These are phyloP conservation scores for Nesogale talazaci DNA, from an alignment of 2,113 vertebrate genomes.

Conservation along the genomic window DNA sequence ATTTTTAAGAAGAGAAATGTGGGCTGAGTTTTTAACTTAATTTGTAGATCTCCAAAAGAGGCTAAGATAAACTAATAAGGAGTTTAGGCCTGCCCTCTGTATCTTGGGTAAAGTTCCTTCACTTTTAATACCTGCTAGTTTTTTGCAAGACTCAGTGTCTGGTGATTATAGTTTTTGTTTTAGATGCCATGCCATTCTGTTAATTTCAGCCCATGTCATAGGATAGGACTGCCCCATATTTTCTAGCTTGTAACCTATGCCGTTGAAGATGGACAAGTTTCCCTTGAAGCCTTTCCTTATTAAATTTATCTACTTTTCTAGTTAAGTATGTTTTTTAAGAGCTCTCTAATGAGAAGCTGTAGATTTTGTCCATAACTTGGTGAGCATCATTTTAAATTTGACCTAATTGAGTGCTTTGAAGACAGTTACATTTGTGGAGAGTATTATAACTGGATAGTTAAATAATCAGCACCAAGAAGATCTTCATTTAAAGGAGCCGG, in stretches of 20 bases:
- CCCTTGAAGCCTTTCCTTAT: neutral
- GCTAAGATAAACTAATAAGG: neutral
- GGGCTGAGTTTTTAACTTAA: conserved; percentile 47
- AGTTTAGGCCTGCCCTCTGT: neutral
- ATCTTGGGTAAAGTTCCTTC: neutral
- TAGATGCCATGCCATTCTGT: neutral
- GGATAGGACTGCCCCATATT: neutral
- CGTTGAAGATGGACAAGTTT: neutral
- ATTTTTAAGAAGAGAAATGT: neutral
- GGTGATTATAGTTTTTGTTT: neutral
- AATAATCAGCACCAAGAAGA: conserved; percentile 20
- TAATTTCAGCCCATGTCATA: neutral
- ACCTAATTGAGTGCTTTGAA: conserved; percentile 5
- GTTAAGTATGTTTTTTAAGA: neutral
- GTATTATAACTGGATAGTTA: neutral
- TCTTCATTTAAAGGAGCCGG: neutral
- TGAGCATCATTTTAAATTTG: conserved; percentile 2
- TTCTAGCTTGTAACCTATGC: neutral
- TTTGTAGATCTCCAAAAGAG: conserved; percentile 37
- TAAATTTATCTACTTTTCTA: conserved; percentile 14
- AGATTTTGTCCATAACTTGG: neutral
- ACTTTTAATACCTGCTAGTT: conserved; percentile 33
- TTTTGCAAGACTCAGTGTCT: conserved; percentile 31
- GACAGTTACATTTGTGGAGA: neutral
- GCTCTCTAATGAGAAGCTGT: conserved; percentile 8